A percentile compares a stretch with the other conserved stretches of the same genome.
phyloP scores from a whole-genome alignment of 2,113 vertebrate species.

The Neopipo cinnamomea region DNA sequence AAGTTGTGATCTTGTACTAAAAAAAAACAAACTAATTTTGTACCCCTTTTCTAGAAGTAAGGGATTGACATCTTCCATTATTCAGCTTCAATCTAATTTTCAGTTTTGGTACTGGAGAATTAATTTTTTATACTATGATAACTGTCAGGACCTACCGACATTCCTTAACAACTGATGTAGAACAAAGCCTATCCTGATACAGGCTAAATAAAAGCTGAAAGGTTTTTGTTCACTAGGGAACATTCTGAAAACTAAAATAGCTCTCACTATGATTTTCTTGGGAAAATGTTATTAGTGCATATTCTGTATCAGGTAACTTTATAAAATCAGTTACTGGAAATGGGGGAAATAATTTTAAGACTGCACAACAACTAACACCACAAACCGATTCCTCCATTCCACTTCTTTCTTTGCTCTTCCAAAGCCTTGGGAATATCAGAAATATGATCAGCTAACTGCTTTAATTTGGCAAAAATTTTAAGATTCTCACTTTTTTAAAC shows the following conservation, averaged over 20 bases:
- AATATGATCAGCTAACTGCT: not conserved
- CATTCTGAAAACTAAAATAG: not conserved
- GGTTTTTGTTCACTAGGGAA: not conserved
- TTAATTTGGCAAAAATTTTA: not conserved
- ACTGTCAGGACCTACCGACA: not conserved
- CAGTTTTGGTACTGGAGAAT: not conserved
- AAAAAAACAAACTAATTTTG: not conserved
- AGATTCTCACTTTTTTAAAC: not conserved
- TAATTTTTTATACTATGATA: not conserved
- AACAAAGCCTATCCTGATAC: not conserved
- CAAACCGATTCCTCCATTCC: accelerated
- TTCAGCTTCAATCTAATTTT: not conserved
- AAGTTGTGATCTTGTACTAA: not conserved
- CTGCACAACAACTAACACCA: not conserved
- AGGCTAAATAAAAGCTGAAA: not conserved
- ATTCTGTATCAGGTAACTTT: not conserved
- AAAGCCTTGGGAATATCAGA: not conserved
- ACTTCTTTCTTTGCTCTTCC: not conserved
- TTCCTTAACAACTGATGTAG: not conserved
- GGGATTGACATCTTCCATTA: not conserved
- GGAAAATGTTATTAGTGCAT: not conserved
- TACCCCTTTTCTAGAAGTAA: not conserved
- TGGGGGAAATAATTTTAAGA: not conserved
- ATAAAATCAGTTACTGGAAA: not conserved
- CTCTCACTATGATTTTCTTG: not conserved